These are phyloP conservation scores for Ivindomyrus marchei DNA, from an alignment of 2,113 vertebrate species.

Conservation along the genomic window DNA sequence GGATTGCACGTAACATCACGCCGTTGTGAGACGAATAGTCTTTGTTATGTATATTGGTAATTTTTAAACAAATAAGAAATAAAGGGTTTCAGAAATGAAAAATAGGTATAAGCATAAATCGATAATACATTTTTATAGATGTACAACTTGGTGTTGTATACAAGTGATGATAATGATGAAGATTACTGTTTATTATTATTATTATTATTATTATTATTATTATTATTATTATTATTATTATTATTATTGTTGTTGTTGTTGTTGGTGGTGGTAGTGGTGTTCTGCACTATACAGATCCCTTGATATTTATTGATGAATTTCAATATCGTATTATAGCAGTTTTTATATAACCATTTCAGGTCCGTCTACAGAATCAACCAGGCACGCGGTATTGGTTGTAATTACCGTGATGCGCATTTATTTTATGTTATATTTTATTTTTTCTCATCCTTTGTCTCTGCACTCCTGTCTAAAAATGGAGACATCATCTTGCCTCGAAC, in stretches of 20 bases:
- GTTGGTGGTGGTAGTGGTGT: not conserved
- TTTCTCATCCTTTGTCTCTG: conserved; percentile 70
- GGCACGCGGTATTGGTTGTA: not conserved
- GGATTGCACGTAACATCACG: conserved; percentile 66
- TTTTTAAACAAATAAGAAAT: not conserved
- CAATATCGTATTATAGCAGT: not conserved
- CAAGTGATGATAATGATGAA: not conserved
- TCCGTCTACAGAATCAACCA: not conserved
- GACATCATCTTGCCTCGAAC: conserved; percentile 82
- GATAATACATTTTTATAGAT: not conserved
- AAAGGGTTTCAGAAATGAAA: not conserved
- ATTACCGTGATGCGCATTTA: conserved; percentile 42
- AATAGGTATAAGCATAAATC: not conserved
- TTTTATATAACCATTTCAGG: not conserved
- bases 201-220: not conserved
- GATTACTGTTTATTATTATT: not conserved
- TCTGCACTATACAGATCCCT: not conserved
- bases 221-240: no score
- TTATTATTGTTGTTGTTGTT: not conserved
- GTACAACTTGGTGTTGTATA: not conserved
- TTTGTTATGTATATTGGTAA: conserved; percentile 39
- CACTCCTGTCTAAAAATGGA: conserved; percentile 87
- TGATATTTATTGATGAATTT: not conserved
- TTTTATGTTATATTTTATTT: conserved; percentile 58
- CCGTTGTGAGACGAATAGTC: conserved; percentile 76